phyloP scores from a whole-genome alignment of 2,797 vertebrate species.

The Hozukius guyotensis region DNA sequence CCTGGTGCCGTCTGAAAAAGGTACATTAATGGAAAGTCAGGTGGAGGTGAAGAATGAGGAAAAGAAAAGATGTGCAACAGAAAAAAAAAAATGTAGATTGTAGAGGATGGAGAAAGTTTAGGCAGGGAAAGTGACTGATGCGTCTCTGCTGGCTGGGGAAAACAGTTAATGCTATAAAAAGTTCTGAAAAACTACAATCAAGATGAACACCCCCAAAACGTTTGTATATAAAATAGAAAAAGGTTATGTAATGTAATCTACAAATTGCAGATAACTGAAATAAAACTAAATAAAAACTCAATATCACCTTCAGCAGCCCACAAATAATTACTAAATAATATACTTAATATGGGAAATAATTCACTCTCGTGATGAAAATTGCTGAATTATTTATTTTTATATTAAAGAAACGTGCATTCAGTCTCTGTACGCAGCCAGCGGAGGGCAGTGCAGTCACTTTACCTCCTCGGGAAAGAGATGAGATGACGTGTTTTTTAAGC shows the following conservation, averaged over 20 bases:
- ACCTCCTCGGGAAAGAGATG: neutral
- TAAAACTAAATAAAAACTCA: neutral
- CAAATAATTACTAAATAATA: neutral
- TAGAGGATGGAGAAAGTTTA: neutral
- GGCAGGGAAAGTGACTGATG: slow-evolving; percentile 34
- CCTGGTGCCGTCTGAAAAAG: neutral
- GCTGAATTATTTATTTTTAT: neutral
- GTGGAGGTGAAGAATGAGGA: neutral
- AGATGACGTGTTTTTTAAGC: slow-evolving; percentile 46
- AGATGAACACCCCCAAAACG: neutral
- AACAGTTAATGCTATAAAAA: neutral
- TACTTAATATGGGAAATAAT: neutral
- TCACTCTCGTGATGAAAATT: slow-evolving; percentile 1
- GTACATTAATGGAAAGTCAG: neutral
- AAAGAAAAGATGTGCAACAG: neutral
- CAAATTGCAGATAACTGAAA: neutral
- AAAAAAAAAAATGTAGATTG: neutral
- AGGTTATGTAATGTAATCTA: neutral
- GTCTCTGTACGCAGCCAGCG: slow-evolving; percentile 6
- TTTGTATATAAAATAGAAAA: neutral
- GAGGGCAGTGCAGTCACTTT: slow-evolving; percentile 23
- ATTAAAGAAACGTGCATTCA: neutral
- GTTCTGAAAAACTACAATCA: neutral
- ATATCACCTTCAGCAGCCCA: neutral
- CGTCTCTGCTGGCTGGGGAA: slow-evolving; percentile 14